Evolutionary conservation across 2,888 invertebrate species (phyloP).

Genomic region (Hypena proboscidalis): DNA sequence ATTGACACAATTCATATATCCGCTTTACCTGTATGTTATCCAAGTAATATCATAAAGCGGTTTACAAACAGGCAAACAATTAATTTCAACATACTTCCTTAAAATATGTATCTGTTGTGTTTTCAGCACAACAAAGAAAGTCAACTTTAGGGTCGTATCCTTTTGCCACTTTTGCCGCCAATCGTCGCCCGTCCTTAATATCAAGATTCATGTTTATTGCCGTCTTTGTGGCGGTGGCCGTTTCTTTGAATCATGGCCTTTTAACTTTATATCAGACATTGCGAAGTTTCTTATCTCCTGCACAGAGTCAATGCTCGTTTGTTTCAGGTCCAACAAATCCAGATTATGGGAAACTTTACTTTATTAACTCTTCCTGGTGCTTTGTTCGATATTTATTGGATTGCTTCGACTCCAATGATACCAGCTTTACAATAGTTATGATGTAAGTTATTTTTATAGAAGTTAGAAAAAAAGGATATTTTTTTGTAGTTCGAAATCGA

Average conservation of each 20-base stretch:
- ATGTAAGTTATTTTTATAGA: no score
- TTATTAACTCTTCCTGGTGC: slow-evolving; percentile 32
- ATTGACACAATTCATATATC: no score
- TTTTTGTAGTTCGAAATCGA: no score
- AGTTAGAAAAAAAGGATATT: no score
- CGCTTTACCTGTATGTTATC: no score
- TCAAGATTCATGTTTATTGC: slow-evolving; percentile 47
- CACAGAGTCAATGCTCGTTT: slow-evolving; percentile 48
- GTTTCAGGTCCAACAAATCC: slow-evolving; percentile 44
- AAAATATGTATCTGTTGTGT: no score
- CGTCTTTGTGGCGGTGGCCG: slow-evolving; percentile 36
- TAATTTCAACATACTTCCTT: no score
- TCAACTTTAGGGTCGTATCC: slow-evolving; percentile 11
- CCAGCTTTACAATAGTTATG: no score
- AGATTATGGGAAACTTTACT: slow-evolving; percentile 39
- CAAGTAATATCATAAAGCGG: no score
- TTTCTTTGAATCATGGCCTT: slow-evolving; percentile 48
- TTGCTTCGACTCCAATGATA: no score
- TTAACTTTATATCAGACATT: slow-evolving; percentile 44
- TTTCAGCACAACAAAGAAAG: no score
- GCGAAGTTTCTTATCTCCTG: slow-evolving; percentile 56
- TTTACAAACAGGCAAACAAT: no score
- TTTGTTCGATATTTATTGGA: slow-evolving; percentile 38
- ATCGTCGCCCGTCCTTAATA: slow-evolving; percentile 28
- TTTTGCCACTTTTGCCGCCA: slow-evolving; percentile 17